A percentile compares a stretch with the other conserved stretches of the same genome.
Evolutionary conservation across 2,888 invertebrate species (phyloP).

Genomic region (Drosophila mercatorum): DNA sequence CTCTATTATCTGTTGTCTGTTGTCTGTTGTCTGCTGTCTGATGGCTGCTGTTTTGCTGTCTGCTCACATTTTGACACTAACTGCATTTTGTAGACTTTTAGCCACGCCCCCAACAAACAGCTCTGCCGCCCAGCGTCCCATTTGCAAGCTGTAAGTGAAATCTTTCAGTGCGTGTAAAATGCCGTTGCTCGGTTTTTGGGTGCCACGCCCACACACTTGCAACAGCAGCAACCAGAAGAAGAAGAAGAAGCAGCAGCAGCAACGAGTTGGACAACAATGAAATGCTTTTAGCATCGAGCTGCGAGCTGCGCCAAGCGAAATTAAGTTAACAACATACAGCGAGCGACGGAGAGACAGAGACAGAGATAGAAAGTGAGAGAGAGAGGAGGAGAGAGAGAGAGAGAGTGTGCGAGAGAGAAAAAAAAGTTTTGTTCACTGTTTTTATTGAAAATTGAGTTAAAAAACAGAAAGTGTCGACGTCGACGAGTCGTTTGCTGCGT

Average conservation of each 20-base stretch:
- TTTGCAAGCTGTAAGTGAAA: slow-evolving; percentile 59
- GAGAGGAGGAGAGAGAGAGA: neutral
- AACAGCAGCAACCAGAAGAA: slow-evolving; percentile 31
- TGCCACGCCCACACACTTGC: slow-evolving; percentile 61
- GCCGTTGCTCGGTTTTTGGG: slow-evolving; percentile 68
- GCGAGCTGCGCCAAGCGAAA: slow-evolving; percentile 60
- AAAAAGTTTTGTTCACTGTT: slow-evolving; percentile 74
- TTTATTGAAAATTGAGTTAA: slow-evolving; percentile 80
- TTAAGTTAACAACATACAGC: slow-evolving; percentile 74
- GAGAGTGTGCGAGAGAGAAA: slow-evolving; percentile 12
- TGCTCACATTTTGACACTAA: slow-evolving; percentile 66
- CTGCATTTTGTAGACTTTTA: slow-evolving; percentile 66
- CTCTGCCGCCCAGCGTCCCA: slow-evolving; percentile 1
- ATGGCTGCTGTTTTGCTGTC: neutral
- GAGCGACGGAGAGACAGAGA: too few species aligned
- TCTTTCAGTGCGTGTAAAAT: slow-evolving; percentile 77
- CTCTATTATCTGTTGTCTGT: slow-evolving; percentile 11
- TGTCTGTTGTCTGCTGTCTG: slow-evolving; percentile 19
- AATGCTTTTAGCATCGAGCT: slow-evolving; percentile 74
- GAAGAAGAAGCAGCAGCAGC: neutral
- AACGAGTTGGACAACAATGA: slow-evolving; percentile 76
- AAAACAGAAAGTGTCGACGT: slow-evolving; percentile 77
- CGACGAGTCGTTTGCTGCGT: slow-evolving; percentile 51
- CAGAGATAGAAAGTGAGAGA: too few species aligned
- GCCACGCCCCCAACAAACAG: slow-evolving; percentile 15